A percentile compares a stretch with the other conserved stretches of the same genome.
These are phyloP conservation scores for Okamejei kenojei DNA, from an alignment of 2,797 vertebrate genomes.

Conservation along the genomic window DNA sequence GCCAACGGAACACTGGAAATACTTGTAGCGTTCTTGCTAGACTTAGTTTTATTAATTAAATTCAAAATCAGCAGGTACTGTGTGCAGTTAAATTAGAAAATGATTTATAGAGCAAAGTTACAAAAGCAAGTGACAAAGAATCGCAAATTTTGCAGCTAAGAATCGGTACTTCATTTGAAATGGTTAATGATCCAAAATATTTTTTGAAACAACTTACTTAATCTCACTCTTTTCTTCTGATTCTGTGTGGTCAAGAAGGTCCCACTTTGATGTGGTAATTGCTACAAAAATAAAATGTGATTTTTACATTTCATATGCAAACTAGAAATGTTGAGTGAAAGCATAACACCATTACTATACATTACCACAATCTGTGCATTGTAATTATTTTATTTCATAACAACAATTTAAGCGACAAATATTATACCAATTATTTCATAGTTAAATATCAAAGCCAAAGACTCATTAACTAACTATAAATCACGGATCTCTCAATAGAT, in stretches of 20 bases:
- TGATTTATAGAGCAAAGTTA: background rate
- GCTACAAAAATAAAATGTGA: conserved; percentile 44
- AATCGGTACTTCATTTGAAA: background rate
- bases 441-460: background rate
- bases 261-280: conserved; percentile 61
- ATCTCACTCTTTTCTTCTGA: conserved; percentile 46
- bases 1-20: background rate
- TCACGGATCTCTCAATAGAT: background rate
- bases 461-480: background rate
- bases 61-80: background rate
- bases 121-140: background rate
- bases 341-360: background rate
- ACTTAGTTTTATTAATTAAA: background rate
- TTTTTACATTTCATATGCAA: background rate
- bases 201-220: conserved; percentile 47
- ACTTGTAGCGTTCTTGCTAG: background rate
- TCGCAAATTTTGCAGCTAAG: background rate
- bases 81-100: background rate
- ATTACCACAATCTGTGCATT: background rate
- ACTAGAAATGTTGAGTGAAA: background rate
- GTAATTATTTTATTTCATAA: background rate
- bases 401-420: background rate
- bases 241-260: conserved; percentile 47
- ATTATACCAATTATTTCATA: background rate
- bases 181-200: background rate